phyloP scores from a whole-genome alignment of 2,113 vertebrate species.

The Ursus arctos region DNA sequence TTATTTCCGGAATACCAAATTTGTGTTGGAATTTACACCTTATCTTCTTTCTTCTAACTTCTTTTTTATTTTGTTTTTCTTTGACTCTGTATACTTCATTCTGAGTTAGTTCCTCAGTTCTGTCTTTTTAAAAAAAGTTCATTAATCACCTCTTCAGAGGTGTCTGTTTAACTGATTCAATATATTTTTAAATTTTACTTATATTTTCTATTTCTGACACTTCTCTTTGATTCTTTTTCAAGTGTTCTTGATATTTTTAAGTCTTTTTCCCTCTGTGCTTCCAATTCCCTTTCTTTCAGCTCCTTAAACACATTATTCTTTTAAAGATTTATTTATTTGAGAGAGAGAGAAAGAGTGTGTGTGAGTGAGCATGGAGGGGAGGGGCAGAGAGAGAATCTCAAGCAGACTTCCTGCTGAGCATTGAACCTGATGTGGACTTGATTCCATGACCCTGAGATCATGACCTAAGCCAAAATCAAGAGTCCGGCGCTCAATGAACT shows the following conservation, averaged over 20 bases:
- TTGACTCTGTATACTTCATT: neutral
- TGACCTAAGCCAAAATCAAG: neutral
- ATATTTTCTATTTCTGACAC: neutral
- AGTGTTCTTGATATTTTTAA: neutral
- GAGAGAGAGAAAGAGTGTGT: neutral
- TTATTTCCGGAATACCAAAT: neutral
- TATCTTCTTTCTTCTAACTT: neutral
- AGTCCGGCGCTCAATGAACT: neutral
- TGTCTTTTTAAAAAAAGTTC: neutral
- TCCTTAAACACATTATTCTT: neutral
- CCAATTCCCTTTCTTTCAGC: neutral
- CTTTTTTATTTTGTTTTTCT: neutral
- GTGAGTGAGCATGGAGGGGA: neutral
- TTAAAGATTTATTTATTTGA: neutral
- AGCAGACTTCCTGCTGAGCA: neutral
- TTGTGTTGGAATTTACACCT: neutral
- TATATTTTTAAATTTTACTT: neutral
- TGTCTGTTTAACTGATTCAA: neutral
- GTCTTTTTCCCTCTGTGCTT: neutral
- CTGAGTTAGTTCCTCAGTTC: neutral
- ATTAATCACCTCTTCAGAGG: neutral
- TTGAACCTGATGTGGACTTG: neutral
- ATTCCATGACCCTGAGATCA: neutral
- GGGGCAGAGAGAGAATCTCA: neutral
- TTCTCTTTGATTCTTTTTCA: constrained; percentile 28